These are phyloP conservation scores for Sinotaia quadrata DNA, from an alignment of 2,888 invertebrate genomes.

Conservation along the genomic window DNA sequence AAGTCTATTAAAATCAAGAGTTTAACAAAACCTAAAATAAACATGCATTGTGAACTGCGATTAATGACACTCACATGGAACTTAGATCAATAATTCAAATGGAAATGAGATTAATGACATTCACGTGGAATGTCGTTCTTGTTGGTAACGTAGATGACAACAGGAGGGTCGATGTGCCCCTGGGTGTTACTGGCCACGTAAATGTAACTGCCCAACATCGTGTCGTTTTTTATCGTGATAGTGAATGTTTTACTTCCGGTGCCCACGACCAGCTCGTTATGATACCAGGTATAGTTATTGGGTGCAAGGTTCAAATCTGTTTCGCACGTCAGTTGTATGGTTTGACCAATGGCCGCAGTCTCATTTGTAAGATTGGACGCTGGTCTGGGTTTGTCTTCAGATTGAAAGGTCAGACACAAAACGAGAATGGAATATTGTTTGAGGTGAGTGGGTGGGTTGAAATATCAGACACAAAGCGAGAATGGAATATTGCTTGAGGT, in stretches of 20 bases:
- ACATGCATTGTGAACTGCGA: too few relatives aligned
- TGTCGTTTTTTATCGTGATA: background rate
- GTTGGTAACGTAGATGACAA: background rate
- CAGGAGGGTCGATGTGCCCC: too few relatives aligned
- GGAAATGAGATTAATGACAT: too few relatives aligned
- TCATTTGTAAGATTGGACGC: background rate
- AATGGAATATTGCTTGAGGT: too few relatives aligned
- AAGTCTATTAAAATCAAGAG: too few relatives aligned
- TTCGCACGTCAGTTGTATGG: conserved; percentile 1
- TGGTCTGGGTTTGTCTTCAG: conserved; percentile 14
- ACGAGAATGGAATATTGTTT: too few relatives aligned
- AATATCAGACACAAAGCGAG: too few relatives aligned
- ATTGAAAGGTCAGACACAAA: too few relatives aligned
- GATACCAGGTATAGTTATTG: conserved; percentile 9
- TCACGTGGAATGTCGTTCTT: background rate
- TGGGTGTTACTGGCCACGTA: conserved; percentile 7
- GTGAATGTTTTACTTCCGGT: background rate
- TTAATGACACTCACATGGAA: too few relatives aligned
- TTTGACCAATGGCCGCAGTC: background rate
- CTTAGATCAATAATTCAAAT: too few relatives aligned
- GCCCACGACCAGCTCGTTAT: background rate
- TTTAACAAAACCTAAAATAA: too few relatives aligned
- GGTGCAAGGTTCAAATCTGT: conserved; percentile 1
- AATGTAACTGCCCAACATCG: background rate
- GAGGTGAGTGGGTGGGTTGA: too few relatives aligned